Base-by-base conservation (phyloP, 2,888 invertebrate genomes). In the Cerastis leucographa region DNA sequence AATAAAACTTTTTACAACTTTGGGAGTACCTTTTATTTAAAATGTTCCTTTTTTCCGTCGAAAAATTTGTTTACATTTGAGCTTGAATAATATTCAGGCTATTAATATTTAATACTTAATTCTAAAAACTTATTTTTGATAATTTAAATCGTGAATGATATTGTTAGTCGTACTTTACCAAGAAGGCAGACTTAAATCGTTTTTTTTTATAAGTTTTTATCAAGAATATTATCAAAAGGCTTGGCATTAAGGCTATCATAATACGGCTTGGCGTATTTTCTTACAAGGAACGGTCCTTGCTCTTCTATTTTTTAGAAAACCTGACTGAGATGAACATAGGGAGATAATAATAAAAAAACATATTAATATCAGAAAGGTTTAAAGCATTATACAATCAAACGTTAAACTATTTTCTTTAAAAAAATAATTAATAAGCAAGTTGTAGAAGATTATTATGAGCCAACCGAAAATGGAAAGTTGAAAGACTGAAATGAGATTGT, bases 1-100 rank as follows among this genome's bases (percentile, higher is more conserved):
- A 56, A 49, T 56, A 70, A 77, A 83, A 70, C 17, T 82, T 76
- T 83, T 67, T 46, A 67, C 35, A 82, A 78, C 44, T 78, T 74
- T 42, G 11, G 35, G 54, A 68, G 25, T 44, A 44, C 61, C 61
- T 19, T 35, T 71, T 71, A 70, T 81, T 78, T 51, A 67, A 81
- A 81, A 83, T n/a, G 49, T 51, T 73, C 14, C n/a, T 72, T 83
- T 74, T 74, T 70, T 56, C 78, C 72, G 14, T 7, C 14, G 35
- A 62, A 54, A 49, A 78, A 67, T 78, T 74, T 83, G 66, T 83
- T 71, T 71, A 40, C 22, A 51, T 71, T 83, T 67, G 42, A 46
- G 56, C 35, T 59, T 29, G 40, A 62, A 78, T 35, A 78, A 71
- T 81, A 19, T 51, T 42, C 56, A 46, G 14, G 51, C 35, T 29